A percentile compares a stretch with the other conserved stretches of the same genome.
Evolutionary conservation across 2,113 vertebrate genomes (phyloP).

Genomic region (Melozone crissalis): DNA sequence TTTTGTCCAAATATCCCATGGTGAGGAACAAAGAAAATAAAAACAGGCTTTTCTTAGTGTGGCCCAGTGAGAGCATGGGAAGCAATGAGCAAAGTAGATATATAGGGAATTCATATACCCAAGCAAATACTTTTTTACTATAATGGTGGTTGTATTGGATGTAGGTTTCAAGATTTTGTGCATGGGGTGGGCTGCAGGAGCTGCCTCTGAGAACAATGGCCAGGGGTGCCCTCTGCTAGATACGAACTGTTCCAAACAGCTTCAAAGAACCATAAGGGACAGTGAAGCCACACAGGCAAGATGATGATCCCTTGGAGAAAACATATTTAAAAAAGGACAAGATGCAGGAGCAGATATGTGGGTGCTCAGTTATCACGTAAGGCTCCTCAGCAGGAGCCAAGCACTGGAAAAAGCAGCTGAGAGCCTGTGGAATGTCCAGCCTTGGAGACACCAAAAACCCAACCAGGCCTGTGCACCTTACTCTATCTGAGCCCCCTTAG

Average conservation of each 20-base stretch:
- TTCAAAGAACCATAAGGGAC: rapidly evolving
- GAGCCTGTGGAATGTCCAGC: background rate
- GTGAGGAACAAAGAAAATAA: background rate
- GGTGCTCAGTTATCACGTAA: background rate
- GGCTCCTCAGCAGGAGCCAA: background rate
- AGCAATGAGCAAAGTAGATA: background rate
- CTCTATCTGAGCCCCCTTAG: background rate
- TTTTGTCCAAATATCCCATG: background rate
- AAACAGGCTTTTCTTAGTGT: background rate
- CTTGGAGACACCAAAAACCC: background rate
- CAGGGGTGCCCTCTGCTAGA: background rate
- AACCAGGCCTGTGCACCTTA: background rate
- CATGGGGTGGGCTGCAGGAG: background rate
- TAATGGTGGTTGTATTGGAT: background rate
- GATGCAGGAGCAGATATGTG: background rate
- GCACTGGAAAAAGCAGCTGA: background rate
- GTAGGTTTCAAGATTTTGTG: background rate
- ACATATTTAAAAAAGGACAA: background rate
- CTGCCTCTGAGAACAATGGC: background rate
- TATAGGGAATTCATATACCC: background rate
- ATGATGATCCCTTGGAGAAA: background rate
- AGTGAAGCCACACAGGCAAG: background rate
- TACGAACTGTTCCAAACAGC: background rate
- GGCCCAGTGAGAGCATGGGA: background rate
- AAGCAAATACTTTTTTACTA: background rate